phyloP scores from a whole-genome alignment of 2,113 vertebrate genomes.

The Ictalurus furcatus region DNA sequence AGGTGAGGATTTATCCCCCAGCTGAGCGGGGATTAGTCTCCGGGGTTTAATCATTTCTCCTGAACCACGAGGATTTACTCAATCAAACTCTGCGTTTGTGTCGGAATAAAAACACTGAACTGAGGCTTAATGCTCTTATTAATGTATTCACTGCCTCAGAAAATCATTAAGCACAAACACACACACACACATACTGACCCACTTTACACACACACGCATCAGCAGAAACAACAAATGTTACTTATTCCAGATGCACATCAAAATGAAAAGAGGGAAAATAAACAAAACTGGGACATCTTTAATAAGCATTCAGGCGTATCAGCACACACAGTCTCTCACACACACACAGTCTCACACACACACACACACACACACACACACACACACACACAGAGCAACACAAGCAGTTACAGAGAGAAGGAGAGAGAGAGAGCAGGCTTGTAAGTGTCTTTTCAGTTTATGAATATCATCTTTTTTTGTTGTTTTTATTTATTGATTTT shows the following conservation, averaged over 20 bases:
- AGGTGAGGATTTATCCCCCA: not conserved
- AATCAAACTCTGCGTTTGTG: not conserved
- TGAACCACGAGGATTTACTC: not conserved
- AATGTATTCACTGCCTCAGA: conserved; percentile 74
- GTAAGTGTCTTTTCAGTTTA: conserved; percentile 8
- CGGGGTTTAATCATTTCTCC: conserved; percentile 6
- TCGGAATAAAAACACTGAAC: not conserved
- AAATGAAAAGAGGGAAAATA: conserved; percentile 11
- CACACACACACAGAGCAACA: not conserved
- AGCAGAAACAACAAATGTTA: not conserved
- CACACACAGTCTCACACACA: not conserved
- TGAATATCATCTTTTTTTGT: not conserved
- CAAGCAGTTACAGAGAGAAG: conserved; percentile 41
- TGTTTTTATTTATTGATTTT: not conserved
- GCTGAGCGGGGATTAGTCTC: not conserved
- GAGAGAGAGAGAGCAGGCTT: not conserved
- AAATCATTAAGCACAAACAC: not conserved
- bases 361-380: conserved; percentile 5
- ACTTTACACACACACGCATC: not conserved
- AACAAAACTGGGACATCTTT: not conserved
- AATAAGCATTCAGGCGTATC: not conserved
- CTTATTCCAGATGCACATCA: conserved; percentile 7
- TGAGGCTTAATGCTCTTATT: not conserved
- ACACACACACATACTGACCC: not conserved
- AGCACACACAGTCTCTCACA: not conserved